These are phyloP conservation scores for Sarcophilus harrisii DNA, from an alignment of 2,797 vertebrate genomes.

Conservation along the genomic window DNA sequence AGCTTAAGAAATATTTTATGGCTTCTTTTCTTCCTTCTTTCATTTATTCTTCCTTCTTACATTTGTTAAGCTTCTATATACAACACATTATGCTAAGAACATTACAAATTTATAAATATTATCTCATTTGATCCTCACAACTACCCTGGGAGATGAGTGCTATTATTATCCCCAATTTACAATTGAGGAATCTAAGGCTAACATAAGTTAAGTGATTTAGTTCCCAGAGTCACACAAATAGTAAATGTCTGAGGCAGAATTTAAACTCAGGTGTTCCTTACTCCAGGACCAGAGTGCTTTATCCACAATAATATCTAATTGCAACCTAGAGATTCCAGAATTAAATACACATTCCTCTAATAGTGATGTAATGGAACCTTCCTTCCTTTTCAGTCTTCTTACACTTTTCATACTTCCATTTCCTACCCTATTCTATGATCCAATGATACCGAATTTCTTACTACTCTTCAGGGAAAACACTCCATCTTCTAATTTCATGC, in stretches of 20 bases:
- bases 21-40: too few species aligned
- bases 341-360: too few species aligned
- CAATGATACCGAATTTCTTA: neutral
- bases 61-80: neutral
- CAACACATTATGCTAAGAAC: neutral
- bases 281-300: neutral
- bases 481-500: neutral
- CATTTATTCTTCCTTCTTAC: too few species aligned
- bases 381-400: too few species aligned
- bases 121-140: neutral
- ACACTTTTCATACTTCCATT: neutral
- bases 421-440: neutral
- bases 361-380: too few species aligned
- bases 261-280: neutral
- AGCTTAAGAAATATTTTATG: too few species aligned
- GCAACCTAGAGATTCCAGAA: too few species aligned
- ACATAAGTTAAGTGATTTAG: neutral
- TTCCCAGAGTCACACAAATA: neutral
- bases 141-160: neutral
- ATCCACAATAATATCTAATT: too few species aligned
- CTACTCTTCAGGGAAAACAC: too few species aligned
- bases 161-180: neutral
- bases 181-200: neutral
- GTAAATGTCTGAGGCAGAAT: neutral
- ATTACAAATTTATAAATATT: neutral